Percentiles rank a stretch among this genome's conserved stretches.
phyloP scores from a whole-genome alignment of 2,113 vertebrate species.

The Myxocyprinus asiaticus region DNA sequence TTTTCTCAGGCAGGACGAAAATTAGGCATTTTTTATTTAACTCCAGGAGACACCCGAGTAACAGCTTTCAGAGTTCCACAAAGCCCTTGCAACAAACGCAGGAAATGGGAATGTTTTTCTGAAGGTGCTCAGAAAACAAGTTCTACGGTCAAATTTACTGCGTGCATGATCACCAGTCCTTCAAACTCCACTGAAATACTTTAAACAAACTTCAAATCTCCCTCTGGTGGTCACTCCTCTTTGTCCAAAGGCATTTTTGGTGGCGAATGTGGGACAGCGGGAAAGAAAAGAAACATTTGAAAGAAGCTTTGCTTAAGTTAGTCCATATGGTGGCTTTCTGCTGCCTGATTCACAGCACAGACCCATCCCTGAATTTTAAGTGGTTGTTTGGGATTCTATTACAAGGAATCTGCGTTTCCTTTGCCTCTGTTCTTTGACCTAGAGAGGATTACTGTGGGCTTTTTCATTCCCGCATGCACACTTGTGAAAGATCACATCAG shows the following conservation, averaged over 20 bases:
- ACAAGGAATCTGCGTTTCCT: conserved; percentile 19
- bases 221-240: conserved; percentile 42
- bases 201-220: conserved; percentile 44
- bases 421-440: conserved; percentile 38
- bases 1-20: no score
- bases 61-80: conserved; percentile 22
- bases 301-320: conserved; percentile 18
- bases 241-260: conserved; percentile 15
- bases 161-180: conserved; percentile 24
- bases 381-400: conserved; percentile 36
- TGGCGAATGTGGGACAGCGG: conserved; percentile 1
- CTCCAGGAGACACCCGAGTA: no score
- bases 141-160: conserved; percentile 44
- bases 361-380: conserved; percentile 11
- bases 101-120: conserved; percentile 19
- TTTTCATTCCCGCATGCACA: neutral
- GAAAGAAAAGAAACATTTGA: conserved; percentile 20
- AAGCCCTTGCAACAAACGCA: conserved; percentile 19
- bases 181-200: conserved; percentile 44
- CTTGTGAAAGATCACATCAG: conserved; percentile 25
- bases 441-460: conserved; percentile 27
- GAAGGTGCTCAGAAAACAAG: conserved; percentile 19
- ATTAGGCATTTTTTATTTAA: no score
- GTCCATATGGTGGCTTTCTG: conserved; percentile 28
- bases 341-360: conserved; percentile 13